Base-by-base conservation (phyloP, 1,140 invertebrate genomes). In the Prorops nasuta region DNA sequence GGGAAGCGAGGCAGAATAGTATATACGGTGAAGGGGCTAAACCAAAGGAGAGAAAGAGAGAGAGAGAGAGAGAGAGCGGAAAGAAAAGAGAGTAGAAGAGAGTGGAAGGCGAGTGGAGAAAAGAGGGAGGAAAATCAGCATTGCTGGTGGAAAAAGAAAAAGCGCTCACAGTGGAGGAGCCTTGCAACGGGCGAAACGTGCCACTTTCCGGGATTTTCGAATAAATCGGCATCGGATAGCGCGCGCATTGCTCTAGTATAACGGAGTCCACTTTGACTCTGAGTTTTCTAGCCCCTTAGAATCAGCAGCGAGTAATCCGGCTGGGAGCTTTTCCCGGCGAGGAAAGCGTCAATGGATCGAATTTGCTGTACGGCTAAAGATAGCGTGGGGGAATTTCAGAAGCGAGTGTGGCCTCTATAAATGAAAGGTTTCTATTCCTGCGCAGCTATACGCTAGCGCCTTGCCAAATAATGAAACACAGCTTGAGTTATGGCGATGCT, bases 121-220 rank as follows among this genome's bases (percentile, higher is more conserved):
- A 3, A 32, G 6, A 1, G 20, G 3, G 1, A 19, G 2, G 9
- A 16, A 18, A 18, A 14, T 24, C 39, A 50, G 36, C 36, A 39
- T 34, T 40, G 44, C 31, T 20, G 19, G 37, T 20, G 38, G 35
- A 20, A 24, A 21, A 39, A 32, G 28, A 3, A 37, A 17, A 37
- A 28, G 10, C n/a, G n/a, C 24, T 28, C 24, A n/a, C n/a, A n/a
- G 24, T 28, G 17, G 2, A 52, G 58, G 18, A 49, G 37, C 40
- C 41, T 60, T 56, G 57, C 58, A 60, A 62, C 54, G 59, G 54
- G 54, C 47, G 55, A 58, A 59, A 63, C 60, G 55, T 63, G 60
- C 56, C 60, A 59, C 59, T 63, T 63, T 63, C 59, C 18, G 43
- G 60, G 55, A 59, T 63, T 63, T 58, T 63, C 60, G 52, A 63